Conservation (phyloP, 2,888 invertebrate species). For the Calameuta pallipes region DNA sequence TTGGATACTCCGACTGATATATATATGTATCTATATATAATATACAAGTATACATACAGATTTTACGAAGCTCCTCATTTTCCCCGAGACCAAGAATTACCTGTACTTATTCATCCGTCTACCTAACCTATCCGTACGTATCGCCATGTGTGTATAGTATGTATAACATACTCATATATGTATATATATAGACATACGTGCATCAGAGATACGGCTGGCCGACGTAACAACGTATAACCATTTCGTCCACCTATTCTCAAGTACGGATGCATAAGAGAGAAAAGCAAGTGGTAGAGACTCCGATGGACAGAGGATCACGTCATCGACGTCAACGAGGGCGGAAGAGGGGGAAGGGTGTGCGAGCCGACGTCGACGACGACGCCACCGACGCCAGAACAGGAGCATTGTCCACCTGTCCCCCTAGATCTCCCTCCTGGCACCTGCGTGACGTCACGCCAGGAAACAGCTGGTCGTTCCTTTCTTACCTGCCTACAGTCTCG, state of each 20-base stretch:
- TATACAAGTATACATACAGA: background rate
- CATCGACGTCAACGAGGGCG: background rate
- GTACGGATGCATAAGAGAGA: background rate
- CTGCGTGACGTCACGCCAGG: constrained; percentile 59
- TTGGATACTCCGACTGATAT: background rate
- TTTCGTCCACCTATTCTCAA: background rate
- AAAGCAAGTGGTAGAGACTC: background rate
- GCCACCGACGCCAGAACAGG: constrained; percentile 21
- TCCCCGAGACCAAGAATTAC: background rate
- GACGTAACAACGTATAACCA: background rate
- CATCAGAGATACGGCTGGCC: background rate
- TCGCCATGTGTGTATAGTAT: background rate
- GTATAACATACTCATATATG: background rate
- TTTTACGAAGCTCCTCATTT: background rate
- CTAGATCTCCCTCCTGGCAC: constrained; percentile 32
- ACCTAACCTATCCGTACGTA: background rate
- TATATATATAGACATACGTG: background rate
- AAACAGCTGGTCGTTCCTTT: constrained; percentile 56
- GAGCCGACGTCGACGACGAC: background rate
- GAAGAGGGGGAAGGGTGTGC: background rate
- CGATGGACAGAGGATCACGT: background rate
- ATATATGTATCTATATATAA: background rate
- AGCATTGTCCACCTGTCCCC: constrained; percentile 56
- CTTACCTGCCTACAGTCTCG: constrained; percentile 35
- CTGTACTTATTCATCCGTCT: constrained; percentile 3